Percentiles rank a stretch among this genome's conserved stretches.
Evolutionary conservation across 2,797 vertebrate genomes (phyloP).

Genomic region (Neoniphon sammara): DNA sequence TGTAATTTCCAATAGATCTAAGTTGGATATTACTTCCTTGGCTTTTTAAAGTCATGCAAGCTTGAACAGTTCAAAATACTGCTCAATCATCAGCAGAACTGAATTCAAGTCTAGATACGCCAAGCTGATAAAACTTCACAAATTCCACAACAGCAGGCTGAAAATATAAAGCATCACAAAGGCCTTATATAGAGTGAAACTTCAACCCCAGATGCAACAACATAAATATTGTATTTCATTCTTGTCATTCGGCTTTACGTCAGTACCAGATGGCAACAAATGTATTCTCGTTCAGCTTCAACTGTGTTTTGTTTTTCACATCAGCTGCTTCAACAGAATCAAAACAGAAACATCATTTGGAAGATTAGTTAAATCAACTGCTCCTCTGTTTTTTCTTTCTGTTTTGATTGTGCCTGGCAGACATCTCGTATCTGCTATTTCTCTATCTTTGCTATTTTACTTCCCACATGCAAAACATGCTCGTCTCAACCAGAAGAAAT

Average conservation of each 20-base stretch:
- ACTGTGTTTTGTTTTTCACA: background rate
- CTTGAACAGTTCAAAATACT: background rate
- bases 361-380: background rate
- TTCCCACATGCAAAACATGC: background rate
- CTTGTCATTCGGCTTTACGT: background rate
- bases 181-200: background rate
- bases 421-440: background rate
- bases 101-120: conserved; percentile 18
- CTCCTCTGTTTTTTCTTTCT: background rate
- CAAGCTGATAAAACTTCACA: background rate
- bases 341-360: background rate
- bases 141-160: background rate
- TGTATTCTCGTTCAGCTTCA: background rate
- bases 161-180: background rate
- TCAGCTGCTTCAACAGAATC: background rate
- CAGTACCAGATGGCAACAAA: background rate
- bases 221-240: conserved; percentile 1
- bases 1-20: background rate
- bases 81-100: background rate
- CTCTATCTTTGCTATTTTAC: background rate
- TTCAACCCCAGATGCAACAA: background rate
- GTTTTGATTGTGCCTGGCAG: background rate
- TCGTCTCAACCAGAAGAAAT: background rate
- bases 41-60: conserved; percentile 5
- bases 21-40: conserved; percentile 2